These are phyloP conservation scores for Camptogramma bilineatum DNA, from an alignment of 2,888 invertebrate species.

Conservation along the genomic window DNA sequence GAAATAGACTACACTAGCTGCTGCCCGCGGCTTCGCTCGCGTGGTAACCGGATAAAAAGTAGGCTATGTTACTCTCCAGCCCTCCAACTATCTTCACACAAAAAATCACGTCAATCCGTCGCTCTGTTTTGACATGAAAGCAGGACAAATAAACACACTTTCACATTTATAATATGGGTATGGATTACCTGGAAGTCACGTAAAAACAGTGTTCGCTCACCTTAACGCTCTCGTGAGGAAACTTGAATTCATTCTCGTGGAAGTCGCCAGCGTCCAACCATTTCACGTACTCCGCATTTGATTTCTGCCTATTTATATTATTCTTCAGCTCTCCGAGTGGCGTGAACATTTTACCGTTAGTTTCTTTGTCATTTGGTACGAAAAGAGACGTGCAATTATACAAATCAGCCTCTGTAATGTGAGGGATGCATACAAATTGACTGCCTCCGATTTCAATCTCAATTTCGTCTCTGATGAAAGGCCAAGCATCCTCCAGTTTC, in stretches of 20 bases:
- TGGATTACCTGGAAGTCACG: neutral
- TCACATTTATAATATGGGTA: no score
- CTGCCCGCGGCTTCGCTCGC: no score
- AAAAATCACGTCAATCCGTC: no score
- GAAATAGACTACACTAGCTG: slow-evolving; percentile 29
- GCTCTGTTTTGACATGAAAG: no score
- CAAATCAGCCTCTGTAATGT: slow-evolving; percentile 81
- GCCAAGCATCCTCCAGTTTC: slow-evolving; percentile 82
- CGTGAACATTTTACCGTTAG: slow-evolving; percentile 78
- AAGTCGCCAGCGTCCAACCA: slow-evolving; percentile 72
- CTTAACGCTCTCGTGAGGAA: slow-evolving; percentile 80
- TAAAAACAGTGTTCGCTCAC: slow-evolving; percentile 41
- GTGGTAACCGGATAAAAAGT: no score
- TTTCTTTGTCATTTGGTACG: slow-evolving; percentile 77
- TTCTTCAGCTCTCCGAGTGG: slow-evolving; percentile 75
- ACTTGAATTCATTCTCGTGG: slow-evolving; percentile 72
- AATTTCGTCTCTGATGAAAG: slow-evolving; percentile 83
- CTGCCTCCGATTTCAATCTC: slow-evolving; percentile 82
- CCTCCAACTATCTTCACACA: no score
- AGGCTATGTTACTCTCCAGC: no score
- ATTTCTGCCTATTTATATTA: slow-evolving; percentile 74
- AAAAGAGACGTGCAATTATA: slow-evolving; percentile 81
- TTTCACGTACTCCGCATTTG: slow-evolving; percentile 69
- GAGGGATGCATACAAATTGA: slow-evolving; percentile 80
- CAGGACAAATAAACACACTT: no score